Evolutionary conservation across 2,888 invertebrate genomes (phyloP), one percentile per base, ranked within the genome.

Genomic region (Anthophora plumipes): DNA sequence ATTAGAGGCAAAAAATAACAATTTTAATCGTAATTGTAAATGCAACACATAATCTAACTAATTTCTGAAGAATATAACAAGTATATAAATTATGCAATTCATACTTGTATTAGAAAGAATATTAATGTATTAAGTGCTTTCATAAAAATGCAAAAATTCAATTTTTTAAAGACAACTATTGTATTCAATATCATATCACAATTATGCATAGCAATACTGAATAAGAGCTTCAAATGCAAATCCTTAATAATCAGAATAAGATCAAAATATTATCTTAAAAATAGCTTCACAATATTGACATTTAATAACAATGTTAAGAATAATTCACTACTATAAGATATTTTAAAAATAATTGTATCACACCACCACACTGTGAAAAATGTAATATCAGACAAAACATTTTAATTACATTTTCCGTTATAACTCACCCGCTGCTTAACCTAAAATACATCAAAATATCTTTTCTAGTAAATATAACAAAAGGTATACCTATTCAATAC

Each of bases 391-490:
- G 82, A 73, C 31, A 48, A 70, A 61, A 75, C 39, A 43, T 61
- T 57, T 25, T 69, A 22, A 66, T 63, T 78, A 81, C 67, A 66
- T 55, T 75, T 54, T 48, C 46, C 77, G 88, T 86, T 71, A 73
- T 86, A 91, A 92, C 91, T 91, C 90, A 91, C 92, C 93, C 90
- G 85, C 84, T 82, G 90, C 86, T 90, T 91, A 86, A 87, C 91
- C 92, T 92, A 92, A 86, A 92, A 92, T 88, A 87, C 91, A 91
- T 87, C 82, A 83, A 82, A 88, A 85, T 54, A 59, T 43, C 25
- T 54, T 17, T 60, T 83, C 75, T 61, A 72, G 61, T 83, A 67
- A 86, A 80, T 61, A 60, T 61, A 76, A 85, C 37, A 68, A 57
- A 77, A 77, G 3, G 12, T 41, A 41, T 22, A 11, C 59, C n/a